Evolutionary conservation across 2,888 invertebrate genomes (phyloP), one percentile per base, ranked within the genome.

Genomic region (Aricia artaxerxes): DNA sequence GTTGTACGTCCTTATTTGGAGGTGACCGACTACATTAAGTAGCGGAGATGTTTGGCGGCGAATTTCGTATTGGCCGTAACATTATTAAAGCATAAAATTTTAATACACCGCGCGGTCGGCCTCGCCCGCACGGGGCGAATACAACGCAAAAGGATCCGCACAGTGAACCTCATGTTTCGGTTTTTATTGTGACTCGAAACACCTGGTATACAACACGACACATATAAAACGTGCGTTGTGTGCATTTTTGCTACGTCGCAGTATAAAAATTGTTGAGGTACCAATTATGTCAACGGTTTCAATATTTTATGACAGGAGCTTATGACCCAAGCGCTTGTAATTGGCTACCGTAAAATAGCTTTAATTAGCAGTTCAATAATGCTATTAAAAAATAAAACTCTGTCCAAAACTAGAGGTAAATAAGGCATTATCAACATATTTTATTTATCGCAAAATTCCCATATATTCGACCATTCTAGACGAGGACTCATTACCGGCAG

Each of bases 21-120:
- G 69, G 35, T 35, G 64, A 69, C 4, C 11, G 69, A 69, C 69
- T 69, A 69, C 69, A 69, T 69, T 69, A 69, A 69, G 35, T 69
- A 69, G 13, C 35, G 69, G 69, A 13, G 35, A 16, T 16, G 69
- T 13, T 35, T 16, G 35, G 69, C 16, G 16, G 13, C 38, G 69
- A 69, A 69, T 69, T 38, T 69, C 69, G 69, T 38, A 38, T 69
- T 69, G 69, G 69, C 69, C 69, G 69, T 38, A 69, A 38, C 38
- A 69, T 69, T 16, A 69, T 69, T 38, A 24, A 24, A 24, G 35
- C 69, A 69, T 69, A 69, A 69, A 69, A 69, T 69, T 35, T 69
- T 69, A 69, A 69, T 69, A 69, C 69, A 64, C 31, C 31, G 11
- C 64, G 64, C 31, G 64, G 64, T 24, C 31, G 31, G 9, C 31